Base-by-base conservation (phyloP, 1,140 invertebrate genomes). In the Macrotrachela quadricornifera region DNA sequence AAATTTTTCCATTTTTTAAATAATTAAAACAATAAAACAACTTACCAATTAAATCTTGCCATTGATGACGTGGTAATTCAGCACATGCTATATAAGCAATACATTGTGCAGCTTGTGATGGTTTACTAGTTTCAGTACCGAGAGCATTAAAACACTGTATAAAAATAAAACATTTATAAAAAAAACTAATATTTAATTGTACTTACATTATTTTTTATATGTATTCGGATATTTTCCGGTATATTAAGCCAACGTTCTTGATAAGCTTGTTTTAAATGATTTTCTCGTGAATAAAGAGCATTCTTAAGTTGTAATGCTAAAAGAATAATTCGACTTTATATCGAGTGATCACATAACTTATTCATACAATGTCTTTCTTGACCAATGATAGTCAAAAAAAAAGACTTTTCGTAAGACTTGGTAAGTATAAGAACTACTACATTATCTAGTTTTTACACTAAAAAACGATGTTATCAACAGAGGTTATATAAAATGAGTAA, bases 51-150 rank as follows among this genome's bases (percentile, higher is more conserved):
- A 97, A 72, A 57, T 88, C 81, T 57, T 77, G 79, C 78, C 78
- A 79, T 55, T 75, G 61, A 47, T 66, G 62, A 16, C 81, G 77
- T 3, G 88, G 85, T 47, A 99, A 72, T 73, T 99, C 94, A 17
- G 86, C 80, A 43, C 94, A 86, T 10, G 91, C 92, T 55, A 99
- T 86, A 68, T 92, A 90, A 11, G 92, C 91, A 36, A 99, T 86
- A 74, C 92, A 97, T 68, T 99, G 92, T 2, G 94, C 90, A 14
- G 92, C 91, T 54, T 87, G 88, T 62, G 88, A 92, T 1, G 91
- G 73, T 55, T 91, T 74, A 54, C 79, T 81, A 52, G 80, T 84
- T 75, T 99, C 94, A 48, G 91, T 96, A 48, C 92, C 91, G 51
- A 99, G 75, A 13, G 91, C 81, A 60, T 77, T 75, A 60, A 96